These are phyloP conservation scores for Epizoanthus fatuus DNA, from an alignment of 92 coral and sea anemone genomes.

Conservation along the genomic window DNA sequence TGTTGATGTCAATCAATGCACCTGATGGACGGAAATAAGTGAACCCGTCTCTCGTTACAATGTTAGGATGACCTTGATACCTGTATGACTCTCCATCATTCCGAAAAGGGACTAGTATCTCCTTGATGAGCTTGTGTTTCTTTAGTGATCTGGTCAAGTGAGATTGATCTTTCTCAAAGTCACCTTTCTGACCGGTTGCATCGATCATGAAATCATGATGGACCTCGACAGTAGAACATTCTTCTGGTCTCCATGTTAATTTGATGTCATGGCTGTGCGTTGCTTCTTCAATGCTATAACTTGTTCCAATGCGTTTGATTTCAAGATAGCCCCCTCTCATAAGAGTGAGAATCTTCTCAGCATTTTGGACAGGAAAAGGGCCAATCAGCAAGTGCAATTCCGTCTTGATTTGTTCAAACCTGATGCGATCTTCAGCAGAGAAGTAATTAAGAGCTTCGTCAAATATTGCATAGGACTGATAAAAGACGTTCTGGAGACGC, in stretches of 20 bases:
- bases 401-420: conserved; percentile 40
- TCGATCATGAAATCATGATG: conserved; percentile 53
- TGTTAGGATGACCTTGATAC: conserved; percentile 23
- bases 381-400: conserved; percentile 47
- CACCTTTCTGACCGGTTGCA: conserved; percentile 58
- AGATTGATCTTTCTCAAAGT: conserved; percentile 41
- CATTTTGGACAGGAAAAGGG: conserved; percentile 63
- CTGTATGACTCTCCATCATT: background rate
- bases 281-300: conserved; percentile 38
- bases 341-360: conserved; percentile 54
- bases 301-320: conserved; percentile 28
- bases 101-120: conserved; percentile 49
- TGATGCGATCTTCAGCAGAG: conserved; percentile 66
- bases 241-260: conserved; percentile 29
- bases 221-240: conserved; percentile 14
- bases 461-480: conserved; percentile 44
- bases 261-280: conserved; percentile 12
- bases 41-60: conserved; percentile 42
- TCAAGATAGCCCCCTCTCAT: conserved; percentile 45
- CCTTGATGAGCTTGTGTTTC: conserved; percentile 36
- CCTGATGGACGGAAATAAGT: conserved; percentile 50
- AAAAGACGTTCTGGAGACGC: conserved; percentile 49
- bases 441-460: conserved; percentile 53
- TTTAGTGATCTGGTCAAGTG: conserved; percentile 35
- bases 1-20: conserved; percentile 44